Percentiles rank a stretch among this genome's conserved stretches.
Conservation (phyloP, 2,797 vertebrate genomes). For the Phaenicophaeus curvirostris region DNA sequence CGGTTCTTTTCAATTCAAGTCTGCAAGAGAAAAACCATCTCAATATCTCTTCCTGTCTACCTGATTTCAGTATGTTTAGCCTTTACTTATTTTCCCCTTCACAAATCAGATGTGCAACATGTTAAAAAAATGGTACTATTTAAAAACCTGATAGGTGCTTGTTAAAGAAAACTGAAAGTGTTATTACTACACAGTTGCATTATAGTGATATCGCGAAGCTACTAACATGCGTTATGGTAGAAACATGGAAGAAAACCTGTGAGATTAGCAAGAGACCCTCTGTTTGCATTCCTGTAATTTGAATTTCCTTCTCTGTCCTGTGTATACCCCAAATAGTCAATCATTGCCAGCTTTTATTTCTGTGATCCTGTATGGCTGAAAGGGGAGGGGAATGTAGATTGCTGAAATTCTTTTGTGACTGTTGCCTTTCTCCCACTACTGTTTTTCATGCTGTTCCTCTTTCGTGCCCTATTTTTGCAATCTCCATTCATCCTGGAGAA, state of each 20-base stretch:
- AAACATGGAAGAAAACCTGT: not conserved
- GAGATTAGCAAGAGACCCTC: not conserved
- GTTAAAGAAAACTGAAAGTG: not conserved
- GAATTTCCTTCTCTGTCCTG: not conserved
- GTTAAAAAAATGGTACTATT: not conserved
- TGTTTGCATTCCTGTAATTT: not conserved
- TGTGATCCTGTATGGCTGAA: not conserved
- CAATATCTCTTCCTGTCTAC: not conserved
- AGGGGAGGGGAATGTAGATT: not conserved
- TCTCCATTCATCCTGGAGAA: not conserved
- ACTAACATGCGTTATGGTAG: not conserved
- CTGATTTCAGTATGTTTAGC: not conserved
- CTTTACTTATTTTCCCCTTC: not conserved
- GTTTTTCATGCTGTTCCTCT: too few relatives aligned
- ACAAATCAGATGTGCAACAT: not conserved
- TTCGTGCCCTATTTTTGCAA: too few relatives aligned
- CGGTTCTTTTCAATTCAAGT: not conserved
- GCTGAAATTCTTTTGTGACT: too few relatives aligned
- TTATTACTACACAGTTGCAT: not conserved
- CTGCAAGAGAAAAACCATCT: not conserved
- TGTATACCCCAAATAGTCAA: not conserved
- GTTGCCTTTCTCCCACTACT: too few relatives aligned
- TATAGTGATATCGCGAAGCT: not conserved
- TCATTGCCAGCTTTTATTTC: not conserved
- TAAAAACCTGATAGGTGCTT: not conserved